Base-by-base conservation (phyloP, 2,888 invertebrate genomes). In the Chaetoderma sp. region DNA sequence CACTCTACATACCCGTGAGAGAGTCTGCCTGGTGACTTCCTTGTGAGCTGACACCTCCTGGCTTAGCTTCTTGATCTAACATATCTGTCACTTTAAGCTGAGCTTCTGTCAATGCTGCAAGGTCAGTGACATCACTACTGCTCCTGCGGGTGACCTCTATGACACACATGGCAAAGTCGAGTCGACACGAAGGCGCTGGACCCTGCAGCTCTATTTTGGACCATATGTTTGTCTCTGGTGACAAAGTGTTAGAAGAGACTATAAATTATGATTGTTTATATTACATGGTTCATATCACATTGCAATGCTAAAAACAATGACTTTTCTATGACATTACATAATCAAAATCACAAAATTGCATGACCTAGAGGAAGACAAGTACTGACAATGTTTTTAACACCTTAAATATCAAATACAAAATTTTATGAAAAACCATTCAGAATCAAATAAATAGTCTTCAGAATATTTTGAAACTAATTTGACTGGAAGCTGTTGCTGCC, bases 111-210 rank as follows among this genome's bases (percentile, higher is more conserved):
- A 76, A 71, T n/a, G 75, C 71, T 16, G 60, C 60, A 32, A 70
- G 63, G 25, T 21, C 25, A 13, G 52, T 44, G 4, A 65, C 67
- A 4, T 57, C 50, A 8, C 60, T 30, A 0, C 63, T 54, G 28
- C 69, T 59, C 55, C 72, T 61, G 36, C 74, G 73, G 59, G 52
- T 65, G 21, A 84, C 64, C 30, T 73, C 71, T 8, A 84, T 62
- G 10, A 73, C 63, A 68, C 84, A 85, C 75, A 78, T 76, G 33
- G 81, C 84, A 70, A 85, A 83, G 72, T 86, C 86, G 23, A 86
- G 73, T 44, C 86, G 75, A 67, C 77, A 73, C 10, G 83, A 74
- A 3, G 85, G 86, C 0, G 83, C 77, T 21, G 85, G 82, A 5
- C 83, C 84, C 45, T 79, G 76, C 18, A 81, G 67, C 27, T 79